Conservation (phyloP, 2,888 invertebrate genomes). For the Sialis fuliginosa region DNA sequence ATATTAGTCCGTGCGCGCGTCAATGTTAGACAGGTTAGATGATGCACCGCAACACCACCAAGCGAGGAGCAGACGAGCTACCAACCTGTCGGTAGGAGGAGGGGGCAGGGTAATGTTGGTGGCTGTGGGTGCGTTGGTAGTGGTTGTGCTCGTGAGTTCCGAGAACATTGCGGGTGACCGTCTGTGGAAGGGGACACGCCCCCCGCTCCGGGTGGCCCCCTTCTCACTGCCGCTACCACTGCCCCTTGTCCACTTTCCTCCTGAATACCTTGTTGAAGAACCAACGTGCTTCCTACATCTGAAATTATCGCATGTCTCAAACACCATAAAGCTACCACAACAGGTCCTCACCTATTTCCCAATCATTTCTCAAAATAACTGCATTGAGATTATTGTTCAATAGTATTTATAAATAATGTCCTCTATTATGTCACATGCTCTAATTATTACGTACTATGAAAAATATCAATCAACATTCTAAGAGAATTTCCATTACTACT, state of each 20-base stretch:
- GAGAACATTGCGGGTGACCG: slow-evolving; percentile 23
- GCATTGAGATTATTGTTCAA: too few species aligned
- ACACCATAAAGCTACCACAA: background rate
- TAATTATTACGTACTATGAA: too few species aligned
- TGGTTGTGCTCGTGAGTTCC: slow-evolving; percentile 3
- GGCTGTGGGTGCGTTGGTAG: too few species aligned
- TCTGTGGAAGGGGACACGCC: slow-evolving; percentile 41
- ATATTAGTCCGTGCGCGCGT: background rate
- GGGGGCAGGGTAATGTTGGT: background rate
- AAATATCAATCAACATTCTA: too few species aligned
- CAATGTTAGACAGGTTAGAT: slow-evolving; percentile 5
- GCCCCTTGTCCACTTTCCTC: slow-evolving; percentile 12
- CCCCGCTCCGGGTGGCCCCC: slow-evolving; percentile 28
- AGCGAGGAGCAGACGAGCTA: slow-evolving; percentile 8
- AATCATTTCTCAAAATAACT: too few species aligned
- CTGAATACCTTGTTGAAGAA: slow-evolving; percentile 17
- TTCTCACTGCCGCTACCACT: slow-evolving; percentile 12
- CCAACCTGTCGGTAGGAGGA: slow-evolving; percentile 20
- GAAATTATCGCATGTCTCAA: slow-evolving; percentile 14
- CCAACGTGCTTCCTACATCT: slow-evolving; percentile 26
- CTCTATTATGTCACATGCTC: too few species aligned
- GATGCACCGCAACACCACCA: slow-evolving; percentile 2
- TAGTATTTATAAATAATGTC: too few species aligned
- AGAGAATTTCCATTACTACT: too few species aligned
- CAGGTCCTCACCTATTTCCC: too few species aligned